phyloP scores from a whole-genome alignment of 2,113 vertebrate species.

The Elanus axillaris region DNA sequence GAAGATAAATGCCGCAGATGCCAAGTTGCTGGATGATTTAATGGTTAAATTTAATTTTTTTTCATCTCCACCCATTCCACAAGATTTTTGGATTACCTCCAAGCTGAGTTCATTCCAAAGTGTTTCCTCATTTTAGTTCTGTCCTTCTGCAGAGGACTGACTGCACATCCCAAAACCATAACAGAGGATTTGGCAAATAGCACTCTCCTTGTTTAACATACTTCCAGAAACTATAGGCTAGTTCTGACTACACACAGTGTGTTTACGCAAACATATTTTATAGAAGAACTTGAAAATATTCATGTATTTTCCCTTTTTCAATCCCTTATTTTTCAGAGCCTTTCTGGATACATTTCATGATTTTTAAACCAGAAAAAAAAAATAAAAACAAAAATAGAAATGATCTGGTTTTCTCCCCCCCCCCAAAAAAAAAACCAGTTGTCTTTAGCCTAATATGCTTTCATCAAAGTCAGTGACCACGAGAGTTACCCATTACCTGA shows the following conservation, averaged over 20 bases:
- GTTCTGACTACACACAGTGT: conserved; percentile 23
- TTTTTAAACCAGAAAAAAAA: background rate
- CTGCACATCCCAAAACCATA: conserved; percentile 44
- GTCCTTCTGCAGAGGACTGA: conserved; percentile 34
- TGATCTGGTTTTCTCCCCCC: background rate
- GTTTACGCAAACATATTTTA: conserved; percentile 38
- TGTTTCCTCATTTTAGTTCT: conserved; percentile 39
- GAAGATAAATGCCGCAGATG: conserved; percentile 2
- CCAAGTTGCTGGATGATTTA: conserved; percentile 51
- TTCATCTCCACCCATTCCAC: conserved; percentile 25
- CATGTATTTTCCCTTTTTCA: conserved; percentile 1
- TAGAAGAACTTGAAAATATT: conserved; percentile 25
- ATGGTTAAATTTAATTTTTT: conserved; percentile 39
- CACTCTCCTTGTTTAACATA: conserved; percentile 47
- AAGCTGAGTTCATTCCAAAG: conserved; percentile 48
- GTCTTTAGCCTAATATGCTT: background rate
- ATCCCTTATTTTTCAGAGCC: background rate
- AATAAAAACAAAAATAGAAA: background rate
- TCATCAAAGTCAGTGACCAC: background rate
- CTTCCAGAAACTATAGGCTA: conserved; percentile 21
- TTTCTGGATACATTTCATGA: background rate
- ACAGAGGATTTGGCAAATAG: conserved; percentile 45
- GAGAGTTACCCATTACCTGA: background rate
- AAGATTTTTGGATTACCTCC: conserved; percentile 43
- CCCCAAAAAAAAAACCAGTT: background rate